Base-by-base conservation (phyloP, 2,113 vertebrate genomes). In the Shinisaurus crocodilurus region DNA sequence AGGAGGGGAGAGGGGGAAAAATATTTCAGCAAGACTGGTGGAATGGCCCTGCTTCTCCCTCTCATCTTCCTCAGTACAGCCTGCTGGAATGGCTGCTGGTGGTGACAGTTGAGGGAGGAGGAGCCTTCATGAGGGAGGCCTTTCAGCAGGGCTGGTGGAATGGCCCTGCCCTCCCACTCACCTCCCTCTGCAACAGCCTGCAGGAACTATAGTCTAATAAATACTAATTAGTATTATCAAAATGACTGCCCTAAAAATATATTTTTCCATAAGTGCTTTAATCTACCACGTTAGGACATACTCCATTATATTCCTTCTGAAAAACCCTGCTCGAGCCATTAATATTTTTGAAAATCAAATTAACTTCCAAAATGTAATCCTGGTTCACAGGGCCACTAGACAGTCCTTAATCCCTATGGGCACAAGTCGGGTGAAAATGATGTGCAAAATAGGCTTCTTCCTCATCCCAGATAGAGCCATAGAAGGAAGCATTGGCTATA, bases 311-410 rank as follows among this genome's bases (percentile, higher is more conserved):
- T 20, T 93, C 37, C 91, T 54, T 50, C 69, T 1, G 76, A 29
- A 82, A 91, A 50, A 93, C 79, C 1, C 45, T 90, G 65, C 40
- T 89, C 32, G 86, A 94, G 93, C 37, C 87, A 89, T 89, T 91
- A 92, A 93, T 23, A 7, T 85, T 13, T 90, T 92, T 89, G 77
- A 87, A 69, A 92, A 94, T 79, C 89, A 76, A 91, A 87, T 48
- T 83, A 96, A 93, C 93, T 93, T 94, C 92, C 91, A 92, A 95
- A 95, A 94, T 94, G 95, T 84, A 92, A 93, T 45, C 50, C 75
- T 81, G 91, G 81, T 88, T 93, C 94, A 90, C 88, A 91, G 20
- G 29, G 60, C 18, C 57, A 77, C 16, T 45, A 77, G 54, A 94
- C 94, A 90, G 87, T 91, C 90, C 88, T 91, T 75, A 72, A 92